A percentile compares a stretch with the other conserved stretches of the same genome.
Evolutionary conservation across 2,113 vertebrate species (phyloP).

Genomic region (Otolemur garnettii): DNA sequence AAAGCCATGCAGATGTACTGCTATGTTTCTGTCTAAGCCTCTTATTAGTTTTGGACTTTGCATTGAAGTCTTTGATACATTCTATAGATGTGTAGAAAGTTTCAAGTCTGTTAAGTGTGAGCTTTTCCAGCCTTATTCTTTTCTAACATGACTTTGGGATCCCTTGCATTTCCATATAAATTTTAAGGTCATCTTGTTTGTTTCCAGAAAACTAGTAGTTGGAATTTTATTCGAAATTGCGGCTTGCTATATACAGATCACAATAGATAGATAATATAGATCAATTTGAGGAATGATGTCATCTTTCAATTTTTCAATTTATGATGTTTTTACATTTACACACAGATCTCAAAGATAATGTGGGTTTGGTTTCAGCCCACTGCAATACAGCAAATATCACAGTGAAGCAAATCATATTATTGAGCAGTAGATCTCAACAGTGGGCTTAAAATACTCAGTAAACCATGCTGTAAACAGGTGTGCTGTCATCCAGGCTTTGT

Average conservation of each 20-base stretch:
- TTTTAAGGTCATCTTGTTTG: not conserved
- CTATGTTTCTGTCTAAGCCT: not conserved
- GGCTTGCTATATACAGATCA: too few species aligned
- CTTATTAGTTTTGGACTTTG: not conserved
- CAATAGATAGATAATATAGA: not conserved
- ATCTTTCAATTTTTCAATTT: not conserved
- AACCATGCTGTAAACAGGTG: not conserved
- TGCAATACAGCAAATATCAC: too few species aligned
- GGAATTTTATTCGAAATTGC: not conserved
- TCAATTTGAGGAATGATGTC: not conserved
- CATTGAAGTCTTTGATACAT: not conserved
- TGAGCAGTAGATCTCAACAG: not conserved
- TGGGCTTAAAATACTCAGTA: not conserved
- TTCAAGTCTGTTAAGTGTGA: not conserved
- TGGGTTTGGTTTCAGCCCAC: too few species aligned
- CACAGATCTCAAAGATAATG: too few species aligned
- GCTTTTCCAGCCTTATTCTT: not conserved
- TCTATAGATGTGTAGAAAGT: not conserved
- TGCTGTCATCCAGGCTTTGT: not conserved
- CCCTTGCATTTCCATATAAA: not conserved
- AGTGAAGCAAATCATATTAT: too few species aligned
- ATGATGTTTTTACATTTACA: not conserved
- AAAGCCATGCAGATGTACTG: not conserved
- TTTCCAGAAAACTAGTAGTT: not conserved
- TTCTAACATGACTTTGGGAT: not conserved